Percentiles rank a stretch among this genome's conserved stretches.
phyloP scores from a whole-genome alignment of 2,797 vertebrate species.

The Falco columbarius region DNA sequence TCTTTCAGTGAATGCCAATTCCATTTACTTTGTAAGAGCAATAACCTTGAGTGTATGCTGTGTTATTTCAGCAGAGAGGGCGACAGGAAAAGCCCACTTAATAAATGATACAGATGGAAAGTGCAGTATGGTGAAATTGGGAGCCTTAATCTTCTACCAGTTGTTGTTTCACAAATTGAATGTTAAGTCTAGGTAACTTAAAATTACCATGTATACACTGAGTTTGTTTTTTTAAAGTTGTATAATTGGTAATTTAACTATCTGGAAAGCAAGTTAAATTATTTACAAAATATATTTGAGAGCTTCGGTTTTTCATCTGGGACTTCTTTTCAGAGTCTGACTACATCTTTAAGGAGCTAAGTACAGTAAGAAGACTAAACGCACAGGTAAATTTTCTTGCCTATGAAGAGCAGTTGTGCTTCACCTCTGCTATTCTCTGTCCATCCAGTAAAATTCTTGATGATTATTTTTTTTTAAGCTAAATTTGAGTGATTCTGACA shows the following conservation, averaged over 20 bases:
- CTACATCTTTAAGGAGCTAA: background rate
- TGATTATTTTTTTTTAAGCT: background rate
- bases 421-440: background rate
- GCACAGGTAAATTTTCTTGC: background rate
- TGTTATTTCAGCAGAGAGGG: background rate
- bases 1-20: background rate
- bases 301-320: background rate
- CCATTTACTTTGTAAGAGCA: background rate
- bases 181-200: background rate
- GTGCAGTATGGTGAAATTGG: background rate
- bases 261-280: background rate
- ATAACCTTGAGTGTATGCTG: background rate
- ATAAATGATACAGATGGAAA: background rate
- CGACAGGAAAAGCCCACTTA: background rate
- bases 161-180: background rate
- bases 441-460: background rate
- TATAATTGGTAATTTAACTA: background rate
- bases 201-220: no score
- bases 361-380: background rate
- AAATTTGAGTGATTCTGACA: background rate
- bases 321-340: background rate
- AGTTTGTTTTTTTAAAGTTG: background rate
- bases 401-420: background rate
- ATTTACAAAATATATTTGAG: background rate
- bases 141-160: background rate